These are phyloP conservation scores for Hydropsyche tenuis DNA, from an alignment of 1,140 invertebrate genomes.

Conservation along the genomic window DNA sequence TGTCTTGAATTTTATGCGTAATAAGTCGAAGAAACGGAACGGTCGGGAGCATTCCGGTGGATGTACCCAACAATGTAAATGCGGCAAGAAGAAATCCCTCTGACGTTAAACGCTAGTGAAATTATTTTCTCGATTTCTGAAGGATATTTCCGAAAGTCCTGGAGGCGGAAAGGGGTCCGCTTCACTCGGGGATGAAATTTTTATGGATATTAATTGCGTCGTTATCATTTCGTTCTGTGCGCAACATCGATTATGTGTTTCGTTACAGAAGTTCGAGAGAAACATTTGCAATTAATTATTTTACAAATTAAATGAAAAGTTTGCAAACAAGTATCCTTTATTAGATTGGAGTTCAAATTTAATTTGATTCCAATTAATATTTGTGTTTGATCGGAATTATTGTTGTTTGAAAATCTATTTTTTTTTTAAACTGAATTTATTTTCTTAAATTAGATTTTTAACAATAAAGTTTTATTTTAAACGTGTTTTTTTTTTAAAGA, in stretches of 20 bases:
- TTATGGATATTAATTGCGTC: conserved; percentile 19
- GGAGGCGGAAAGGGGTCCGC: background rate
- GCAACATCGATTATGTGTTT: too few relatives aligned
- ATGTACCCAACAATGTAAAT: conserved; percentile 20
- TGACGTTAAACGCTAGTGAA: background rate
- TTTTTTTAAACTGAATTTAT: too few relatives aligned
- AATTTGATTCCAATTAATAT: too few relatives aligned
- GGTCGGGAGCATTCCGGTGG: conserved; percentile 7
- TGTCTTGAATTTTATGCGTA: background rate
- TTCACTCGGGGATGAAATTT: background rate
- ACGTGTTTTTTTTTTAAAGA: conserved; percentile 2
- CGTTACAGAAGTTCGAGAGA: too few relatives aligned
- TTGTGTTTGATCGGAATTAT: too few relatives aligned
- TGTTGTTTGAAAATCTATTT: too few relatives aligned
- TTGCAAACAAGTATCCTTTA: too few relatives aligned
- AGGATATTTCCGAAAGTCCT: background rate
- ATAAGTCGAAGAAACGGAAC: background rate
- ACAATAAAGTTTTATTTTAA: background rate
- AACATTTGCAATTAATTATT: too few relatives aligned
- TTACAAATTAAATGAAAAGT: too few relatives aligned
- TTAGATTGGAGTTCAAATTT: too few relatives aligned
- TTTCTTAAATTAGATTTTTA: background rate
- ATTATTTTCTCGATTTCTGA: conserved; percentile 21
- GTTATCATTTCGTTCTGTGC: background rate
- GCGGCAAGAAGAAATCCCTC: conserved; percentile 6